These are phyloP conservation scores for Parnassius apollo DNA, from an alignment of 2,888 invertebrate genomes.

Conservation along the genomic window DNA sequence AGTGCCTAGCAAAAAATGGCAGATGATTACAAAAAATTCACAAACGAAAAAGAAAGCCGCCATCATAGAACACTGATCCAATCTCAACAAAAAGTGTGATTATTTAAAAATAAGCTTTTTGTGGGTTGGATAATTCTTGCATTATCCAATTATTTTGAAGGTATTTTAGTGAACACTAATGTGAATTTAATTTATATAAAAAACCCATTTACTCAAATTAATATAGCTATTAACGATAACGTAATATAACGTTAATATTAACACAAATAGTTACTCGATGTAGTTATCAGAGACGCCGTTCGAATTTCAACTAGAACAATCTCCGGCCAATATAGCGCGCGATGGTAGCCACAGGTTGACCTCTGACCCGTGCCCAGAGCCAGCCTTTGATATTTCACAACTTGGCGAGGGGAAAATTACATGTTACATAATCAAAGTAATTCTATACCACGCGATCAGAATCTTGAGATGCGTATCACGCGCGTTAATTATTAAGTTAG, in stretches of 20 bases:
- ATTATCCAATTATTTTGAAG: too few relatives aligned
- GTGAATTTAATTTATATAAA: too few relatives aligned
- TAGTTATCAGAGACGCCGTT: neutral
- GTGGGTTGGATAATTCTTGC: too few relatives aligned
- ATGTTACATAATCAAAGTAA: constrained; percentile 30
- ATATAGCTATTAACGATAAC: too few relatives aligned
- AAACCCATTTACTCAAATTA: too few relatives aligned
- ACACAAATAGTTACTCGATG: neutral
- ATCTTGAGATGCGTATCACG: constrained; percentile 7
- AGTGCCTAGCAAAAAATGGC: too few relatives aligned
- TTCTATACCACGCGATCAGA: constrained; percentile 20
- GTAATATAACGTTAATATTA: neutral
- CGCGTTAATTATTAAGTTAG: neutral
- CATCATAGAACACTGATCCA: too few relatives aligned
- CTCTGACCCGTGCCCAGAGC: constrained; percentile 32
- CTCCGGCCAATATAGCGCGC: constrained; percentile 15
- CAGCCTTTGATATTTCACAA: constrained; percentile 29
- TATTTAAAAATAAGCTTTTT: too few relatives aligned
- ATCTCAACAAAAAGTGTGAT: too few relatives aligned
- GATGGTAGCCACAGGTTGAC: constrained; percentile 28
- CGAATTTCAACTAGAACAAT: constrained; percentile 2
- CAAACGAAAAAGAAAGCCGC: too few relatives aligned
- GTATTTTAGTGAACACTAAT: too few relatives aligned
- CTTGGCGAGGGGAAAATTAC: constrained; percentile 34
- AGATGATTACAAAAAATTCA: too few relatives aligned